phyloP scores from a whole-genome alignment of 2,888 invertebrate species.

The Macrosiphum euphorbiae region DNA sequence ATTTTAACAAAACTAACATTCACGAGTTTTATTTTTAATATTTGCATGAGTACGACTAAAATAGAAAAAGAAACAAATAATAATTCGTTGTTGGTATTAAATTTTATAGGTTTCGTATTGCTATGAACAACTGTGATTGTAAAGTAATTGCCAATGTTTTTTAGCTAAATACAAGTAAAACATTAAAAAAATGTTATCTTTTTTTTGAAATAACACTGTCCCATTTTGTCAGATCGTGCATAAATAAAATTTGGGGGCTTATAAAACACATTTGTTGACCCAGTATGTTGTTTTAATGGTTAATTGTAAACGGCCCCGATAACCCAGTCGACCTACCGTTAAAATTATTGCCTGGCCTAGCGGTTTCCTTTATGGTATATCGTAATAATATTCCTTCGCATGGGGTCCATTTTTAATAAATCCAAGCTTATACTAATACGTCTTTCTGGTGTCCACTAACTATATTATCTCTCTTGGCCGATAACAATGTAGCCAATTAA shows the following conservation, averaged over 20 bases:
- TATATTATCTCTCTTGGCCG: background rate
- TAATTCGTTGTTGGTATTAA: background rate
- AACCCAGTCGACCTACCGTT: conserved; percentile 50
- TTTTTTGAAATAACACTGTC: background rate
- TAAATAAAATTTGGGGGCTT: background rate
- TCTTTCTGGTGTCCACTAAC: conserved; percentile 22
- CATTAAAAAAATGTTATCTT: background rate
- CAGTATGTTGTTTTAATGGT: conserved; percentile 21
- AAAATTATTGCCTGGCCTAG: conserved; percentile 34
- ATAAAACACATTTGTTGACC: conserved; percentile 7
- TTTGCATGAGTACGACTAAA: background rate
- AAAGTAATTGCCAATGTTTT: background rate
- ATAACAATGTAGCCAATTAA: background rate
- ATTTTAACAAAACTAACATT: background rate
- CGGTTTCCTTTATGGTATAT: conserved; percentile 22
- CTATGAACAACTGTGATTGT: background rate
- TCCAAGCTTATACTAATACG: conserved; percentile 27
- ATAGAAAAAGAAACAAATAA: background rate
- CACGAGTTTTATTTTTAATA: conserved; percentile 1
- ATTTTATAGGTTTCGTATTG: background rate
- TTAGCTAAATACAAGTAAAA: background rate
- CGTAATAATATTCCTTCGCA: conserved; percentile 34
- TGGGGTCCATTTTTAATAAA: conserved; percentile 33
- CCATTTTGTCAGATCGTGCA: background rate
- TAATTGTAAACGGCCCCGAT: conserved; percentile 29